A percentile compares a stretch with the other conserved stretches of the same genome.
Evolutionary conservation across 2,797 vertebrate species (phyloP).

Genomic region (Gila robusta): DNA sequence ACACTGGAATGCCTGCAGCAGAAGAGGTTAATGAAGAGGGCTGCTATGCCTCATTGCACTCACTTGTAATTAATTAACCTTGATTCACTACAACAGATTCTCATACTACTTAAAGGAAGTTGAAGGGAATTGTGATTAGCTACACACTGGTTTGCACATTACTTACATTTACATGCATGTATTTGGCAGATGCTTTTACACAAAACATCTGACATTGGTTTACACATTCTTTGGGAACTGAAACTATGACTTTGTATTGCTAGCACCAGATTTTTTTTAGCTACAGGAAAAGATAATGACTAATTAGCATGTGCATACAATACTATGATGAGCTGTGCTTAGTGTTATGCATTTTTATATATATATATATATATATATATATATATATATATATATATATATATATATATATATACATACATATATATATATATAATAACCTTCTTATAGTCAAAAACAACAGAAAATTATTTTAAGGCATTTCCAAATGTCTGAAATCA

Average conservation of each 20-base stretch:
- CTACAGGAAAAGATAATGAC: background rate
- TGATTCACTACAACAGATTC: constrained; percentile 1
- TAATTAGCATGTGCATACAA: constrained; percentile 5
- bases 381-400: background rate
- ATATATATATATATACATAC: no score
- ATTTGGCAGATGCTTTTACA: background rate
- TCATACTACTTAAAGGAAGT: background rate
- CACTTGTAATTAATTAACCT: constrained; percentile 8
- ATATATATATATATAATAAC: background rate
- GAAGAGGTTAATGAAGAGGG: constrained; percentile 29
- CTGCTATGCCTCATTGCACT: constrained; percentile 2
- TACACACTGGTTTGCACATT: background rate
- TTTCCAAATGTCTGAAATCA: constrained; percentile 67
- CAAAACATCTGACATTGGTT: background rate
- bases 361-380: background rate
- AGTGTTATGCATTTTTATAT: background rate
- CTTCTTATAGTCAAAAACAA: background rate
- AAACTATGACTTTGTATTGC: background rate
- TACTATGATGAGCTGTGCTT: background rate
- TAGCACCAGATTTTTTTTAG: background rate
- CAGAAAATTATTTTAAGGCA: background rate
- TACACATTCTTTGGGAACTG: no score
- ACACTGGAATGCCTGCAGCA: constrained; percentile 20
- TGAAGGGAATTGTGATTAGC: background rate
- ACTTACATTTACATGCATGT: background rate